Base-by-base conservation (phyloP, 2,113 vertebrate genomes). In the Syngnathoides biaculeatus region DNA sequence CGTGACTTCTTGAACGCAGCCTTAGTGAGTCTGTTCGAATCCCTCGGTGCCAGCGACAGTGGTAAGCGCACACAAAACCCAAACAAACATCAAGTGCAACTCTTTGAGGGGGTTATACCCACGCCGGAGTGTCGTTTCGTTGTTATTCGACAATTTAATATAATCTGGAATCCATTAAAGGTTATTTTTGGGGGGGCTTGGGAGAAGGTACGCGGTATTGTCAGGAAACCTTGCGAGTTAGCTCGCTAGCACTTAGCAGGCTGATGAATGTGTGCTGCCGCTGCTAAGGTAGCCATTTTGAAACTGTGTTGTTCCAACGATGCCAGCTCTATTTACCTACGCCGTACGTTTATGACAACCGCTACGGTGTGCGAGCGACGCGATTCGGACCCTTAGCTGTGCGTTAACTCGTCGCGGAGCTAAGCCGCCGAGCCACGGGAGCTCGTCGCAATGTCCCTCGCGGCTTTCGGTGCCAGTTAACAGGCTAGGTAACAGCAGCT, bases 231-330 rank as follows among this genome's bases (percentile, higher is more conserved):
- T 56, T 86, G 68, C 73, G 82, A 87, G 82, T 87, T 90, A 90
- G 85, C 86, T 67, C 56, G 80, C 65, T 86, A 86, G 84, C 87
- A 57, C 40, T 74, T 88, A 88, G 87, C 87, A 73, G 52, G 77
- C 79, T 84, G 84, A 86, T 88, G 78, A 86, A 87, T 88, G 87
- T 89, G 88, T 89, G 87, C 81, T 83, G 83, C 88, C 82, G 87
- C 87, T 84, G 85, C 83, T 89, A 79, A 87, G 86, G 91, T 86
- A 88, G 91, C 91, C 91, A 92, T 92, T 92, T 92, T 92, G 89
- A 90, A 92, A 89, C 86, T 79, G 86, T 92, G 88, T 92, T 91
- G 85, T 90, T 90, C 66, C 75, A 88, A 72, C 83, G 81, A 80
- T 86, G 75, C 79, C 83, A 85, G 86, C 65, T 89, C 82, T 89